A percentile compares a stretch with the other conserved stretches of the same genome.
Conservation (phyloP, 2,888 invertebrate genomes). For the Criorhina ranunculi region DNA sequence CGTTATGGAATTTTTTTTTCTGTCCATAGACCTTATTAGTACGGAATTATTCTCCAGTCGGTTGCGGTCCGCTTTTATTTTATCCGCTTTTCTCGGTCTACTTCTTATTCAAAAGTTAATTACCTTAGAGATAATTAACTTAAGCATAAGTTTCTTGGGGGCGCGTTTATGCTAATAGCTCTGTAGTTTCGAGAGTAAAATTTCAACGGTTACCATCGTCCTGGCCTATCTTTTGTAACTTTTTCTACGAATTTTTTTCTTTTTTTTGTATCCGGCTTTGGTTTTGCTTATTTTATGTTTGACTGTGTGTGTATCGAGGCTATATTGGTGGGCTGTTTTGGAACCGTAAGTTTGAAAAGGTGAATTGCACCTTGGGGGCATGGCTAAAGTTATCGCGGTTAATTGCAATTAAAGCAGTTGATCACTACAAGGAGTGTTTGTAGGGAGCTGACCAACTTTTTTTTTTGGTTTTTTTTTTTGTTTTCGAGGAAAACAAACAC, state of each 20-base stretch:
- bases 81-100: conserved; percentile 65
- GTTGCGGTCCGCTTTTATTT: conserved; percentile 59
- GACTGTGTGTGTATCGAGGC: conserved; percentile 4
- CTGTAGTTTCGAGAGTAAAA: conserved; percentile 48
- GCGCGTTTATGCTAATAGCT: conserved; percentile 75
- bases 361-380: conserved; percentile 59
- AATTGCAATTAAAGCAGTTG: conserved; percentile 64
- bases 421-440: conserved; percentile 4
- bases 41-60: conserved; percentile 51
- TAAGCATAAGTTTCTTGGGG: conserved; percentile 73
- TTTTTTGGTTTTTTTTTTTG: background rate
- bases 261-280: background rate
- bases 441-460: background rate
- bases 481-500: background rate
- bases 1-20: conserved; percentile 54
- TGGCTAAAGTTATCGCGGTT: conserved; percentile 44
- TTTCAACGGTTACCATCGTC: conserved; percentile 23
- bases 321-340: conserved; percentile 20
- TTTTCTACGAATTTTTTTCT: conserved; percentile 8
- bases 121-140: conserved; percentile 76
- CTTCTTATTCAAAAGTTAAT: conserved; percentile 76
- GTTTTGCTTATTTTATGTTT: conserved; percentile 29
- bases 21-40: conserved; percentile 47
- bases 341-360: conserved; percentile 45
- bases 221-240: conserved; percentile 46